Conservation (phyloP, 2,113 vertebrate genomes). For the Aramus guarauna region DNA sequence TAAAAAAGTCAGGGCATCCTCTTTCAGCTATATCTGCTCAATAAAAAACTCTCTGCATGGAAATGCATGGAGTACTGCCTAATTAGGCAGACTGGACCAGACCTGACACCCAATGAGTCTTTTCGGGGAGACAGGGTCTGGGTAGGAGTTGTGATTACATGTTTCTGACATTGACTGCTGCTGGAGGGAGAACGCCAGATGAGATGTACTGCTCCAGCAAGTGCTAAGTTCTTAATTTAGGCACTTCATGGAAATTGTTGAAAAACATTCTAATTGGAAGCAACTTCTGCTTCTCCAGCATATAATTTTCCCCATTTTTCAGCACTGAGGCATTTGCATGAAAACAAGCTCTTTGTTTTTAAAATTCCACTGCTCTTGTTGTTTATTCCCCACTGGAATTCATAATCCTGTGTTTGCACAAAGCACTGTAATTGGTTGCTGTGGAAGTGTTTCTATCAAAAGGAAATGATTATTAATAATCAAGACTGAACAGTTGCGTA, state of each 20-base stretch:
- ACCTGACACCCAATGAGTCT: background rate
- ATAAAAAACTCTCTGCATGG: background rate
- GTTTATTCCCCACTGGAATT: constrained; percentile 65
- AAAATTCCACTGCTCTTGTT: constrained; percentile 48
- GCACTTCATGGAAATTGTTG: constrained; percentile 43
- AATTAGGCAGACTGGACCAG: background rate
- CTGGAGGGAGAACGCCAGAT: background rate
- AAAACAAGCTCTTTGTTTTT: constrained; percentile 54
- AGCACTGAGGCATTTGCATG: constrained; percentile 44
- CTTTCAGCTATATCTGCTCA: background rate
- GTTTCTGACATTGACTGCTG: constrained; percentile 12
- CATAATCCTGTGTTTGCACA: constrained; percentile 62
- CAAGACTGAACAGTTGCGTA: constrained; percentile 44
- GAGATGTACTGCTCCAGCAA: constrained; percentile 12
- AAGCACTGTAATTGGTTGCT: constrained; percentile 59
- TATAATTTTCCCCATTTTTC: constrained; percentile 38
- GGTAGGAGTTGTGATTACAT: background rate
- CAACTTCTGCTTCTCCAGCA: constrained; percentile 46
- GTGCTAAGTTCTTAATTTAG: constrained; percentile 35
- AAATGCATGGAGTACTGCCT: background rate
- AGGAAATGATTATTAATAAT: constrained; percentile 63
- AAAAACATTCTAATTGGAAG: constrained; percentile 63
- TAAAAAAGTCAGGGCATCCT: background rate
- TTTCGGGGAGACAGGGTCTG: background rate
- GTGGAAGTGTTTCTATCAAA: constrained; percentile 59